Evolutionary conservation across 2,888 invertebrate genomes (phyloP).

Genomic region (Trichogramma dendrolimi): DNA sequence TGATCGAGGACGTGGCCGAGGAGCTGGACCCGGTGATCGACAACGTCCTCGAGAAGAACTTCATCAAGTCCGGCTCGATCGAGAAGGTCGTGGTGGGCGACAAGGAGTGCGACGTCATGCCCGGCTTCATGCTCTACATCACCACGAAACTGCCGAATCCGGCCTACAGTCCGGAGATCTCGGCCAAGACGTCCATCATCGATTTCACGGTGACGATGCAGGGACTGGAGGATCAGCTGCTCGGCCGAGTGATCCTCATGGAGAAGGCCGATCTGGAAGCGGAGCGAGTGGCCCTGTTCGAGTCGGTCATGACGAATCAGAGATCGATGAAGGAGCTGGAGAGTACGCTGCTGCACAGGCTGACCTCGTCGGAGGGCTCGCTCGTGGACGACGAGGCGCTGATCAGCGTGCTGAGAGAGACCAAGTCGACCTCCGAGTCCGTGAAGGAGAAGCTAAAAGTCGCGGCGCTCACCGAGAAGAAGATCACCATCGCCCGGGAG

Average conservation of each 20-base stretch:
- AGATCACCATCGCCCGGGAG: slow-evolving; percentile 89
- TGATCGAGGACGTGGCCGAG: slow-evolving; percentile 92
- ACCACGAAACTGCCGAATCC: slow-evolving; percentile 96
- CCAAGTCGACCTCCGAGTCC: slow-evolving; percentile 82
- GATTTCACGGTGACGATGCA: slow-evolving; percentile 97
- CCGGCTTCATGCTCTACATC: slow-evolving; percentile 90
- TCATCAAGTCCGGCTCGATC: slow-evolving; percentile 93
- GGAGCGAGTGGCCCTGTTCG: slow-evolving; percentile 86
- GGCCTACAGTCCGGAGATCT: slow-evolving; percentile 93
- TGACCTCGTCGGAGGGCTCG: slow-evolving; percentile 90
- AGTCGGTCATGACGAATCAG: slow-evolving; percentile 95
- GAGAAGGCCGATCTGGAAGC: slow-evolving; percentile 94
- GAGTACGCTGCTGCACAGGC: slow-evolving; percentile 82
- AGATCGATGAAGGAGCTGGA: slow-evolving; percentile 93
- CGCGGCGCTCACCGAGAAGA: slow-evolving; percentile 88
- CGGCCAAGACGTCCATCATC: slow-evolving; percentile 93
- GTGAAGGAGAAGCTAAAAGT: slow-evolving; percentile 90
- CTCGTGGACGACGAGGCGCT: slow-evolving; percentile 93
- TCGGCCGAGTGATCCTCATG: slow-evolving; percentile 91
- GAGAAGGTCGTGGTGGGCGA: slow-evolving; percentile 92
- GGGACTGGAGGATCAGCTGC: slow-evolving; percentile 89
- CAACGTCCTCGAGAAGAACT: slow-evolving; percentile 94
- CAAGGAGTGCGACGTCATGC: slow-evolving; percentile 95
- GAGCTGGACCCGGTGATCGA: slow-evolving; percentile 95
- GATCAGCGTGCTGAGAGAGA: slow-evolving; percentile 82